phyloP scores from a whole-genome alignment of 1,140 invertebrate genomes.

The Leptinotarsa defecta region DNA sequence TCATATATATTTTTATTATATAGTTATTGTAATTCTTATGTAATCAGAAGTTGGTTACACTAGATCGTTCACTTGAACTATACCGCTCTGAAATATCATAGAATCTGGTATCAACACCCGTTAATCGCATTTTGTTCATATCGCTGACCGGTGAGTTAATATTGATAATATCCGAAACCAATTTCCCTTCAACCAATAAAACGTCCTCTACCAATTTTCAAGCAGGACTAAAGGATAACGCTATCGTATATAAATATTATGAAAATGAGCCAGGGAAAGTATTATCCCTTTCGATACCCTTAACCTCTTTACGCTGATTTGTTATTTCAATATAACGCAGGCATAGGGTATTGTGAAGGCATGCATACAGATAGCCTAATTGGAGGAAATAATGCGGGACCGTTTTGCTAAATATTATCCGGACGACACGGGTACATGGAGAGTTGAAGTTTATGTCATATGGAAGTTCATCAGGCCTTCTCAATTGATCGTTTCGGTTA shows the following conservation, averaged over 20 bases:
- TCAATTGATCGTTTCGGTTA: too few relatives aligned
- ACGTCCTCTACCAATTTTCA: neutral
- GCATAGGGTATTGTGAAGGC: conserved; percentile 8
- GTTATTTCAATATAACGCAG: conserved; percentile 12
- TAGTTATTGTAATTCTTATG: too few relatives aligned
- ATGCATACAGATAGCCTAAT: conserved; percentile 19
- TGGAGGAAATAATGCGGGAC: conserved; percentile 12
- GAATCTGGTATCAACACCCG: too few relatives aligned
- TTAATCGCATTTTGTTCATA: neutral
- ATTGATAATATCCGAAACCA: neutral
- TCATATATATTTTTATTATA: too few relatives aligned
- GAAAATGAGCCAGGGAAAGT: neutral
- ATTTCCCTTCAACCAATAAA: neutral
- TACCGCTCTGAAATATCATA: too few relatives aligned
- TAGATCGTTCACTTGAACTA: too few relatives aligned
- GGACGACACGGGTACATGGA: neutral
- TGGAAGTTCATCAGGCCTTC: too few relatives aligned
- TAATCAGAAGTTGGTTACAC: too few relatives aligned
- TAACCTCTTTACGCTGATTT: conserved; percentile 9
- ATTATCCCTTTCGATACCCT: conserved; percentile 9
- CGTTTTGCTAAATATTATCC: neutral
- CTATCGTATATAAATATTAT: neutral
- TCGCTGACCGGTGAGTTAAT: neutral
- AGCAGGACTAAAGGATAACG: neutral
- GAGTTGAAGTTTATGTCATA: neutral